phyloP scores from a whole-genome alignment of 2,797 vertebrate species.

The Synanceia verrucosa region DNA sequence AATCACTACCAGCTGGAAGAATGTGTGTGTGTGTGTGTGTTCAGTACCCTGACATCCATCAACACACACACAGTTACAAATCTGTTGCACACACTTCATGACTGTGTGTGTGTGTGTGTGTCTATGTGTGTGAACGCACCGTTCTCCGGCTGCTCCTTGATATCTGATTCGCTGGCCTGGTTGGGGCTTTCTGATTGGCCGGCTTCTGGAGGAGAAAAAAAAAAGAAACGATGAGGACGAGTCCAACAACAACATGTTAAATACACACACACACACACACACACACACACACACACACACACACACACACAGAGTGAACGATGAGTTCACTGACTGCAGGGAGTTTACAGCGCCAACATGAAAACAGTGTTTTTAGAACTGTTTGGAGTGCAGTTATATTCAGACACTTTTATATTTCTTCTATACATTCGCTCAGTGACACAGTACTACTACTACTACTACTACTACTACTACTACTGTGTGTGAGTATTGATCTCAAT shows the following conservation, averaged over 20 bases:
- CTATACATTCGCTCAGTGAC: no score
- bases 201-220: conserved; percentile 83
- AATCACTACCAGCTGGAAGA: conserved; percentile 66
- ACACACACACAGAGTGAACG: not conserved
- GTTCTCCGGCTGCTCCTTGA: conserved; percentile 98
- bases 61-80: conserved; percentile 16
- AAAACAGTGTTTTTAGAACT: not conserved
- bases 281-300: not conserved
- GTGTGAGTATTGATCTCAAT: not conserved
- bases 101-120: not conserved
- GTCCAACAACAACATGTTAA: not conserved
- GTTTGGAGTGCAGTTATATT: not conserved
- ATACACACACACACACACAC: not conserved
- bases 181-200: conserved; percentile 97
- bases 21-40: not conserved
- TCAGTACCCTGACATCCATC: not conserved
- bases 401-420: no score
- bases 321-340: not conserved
- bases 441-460: no score
- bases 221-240: conserved; percentile 18
- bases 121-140: conserved; percentile 81
- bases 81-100: conserved; percentile 31
- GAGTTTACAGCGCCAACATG: not conserved
- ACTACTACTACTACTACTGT: no score
- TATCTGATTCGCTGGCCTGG: conserved; percentile 95